Conservation (phyloP, 1,140 invertebrate species). For the Pseudoatta argentina region DNA sequence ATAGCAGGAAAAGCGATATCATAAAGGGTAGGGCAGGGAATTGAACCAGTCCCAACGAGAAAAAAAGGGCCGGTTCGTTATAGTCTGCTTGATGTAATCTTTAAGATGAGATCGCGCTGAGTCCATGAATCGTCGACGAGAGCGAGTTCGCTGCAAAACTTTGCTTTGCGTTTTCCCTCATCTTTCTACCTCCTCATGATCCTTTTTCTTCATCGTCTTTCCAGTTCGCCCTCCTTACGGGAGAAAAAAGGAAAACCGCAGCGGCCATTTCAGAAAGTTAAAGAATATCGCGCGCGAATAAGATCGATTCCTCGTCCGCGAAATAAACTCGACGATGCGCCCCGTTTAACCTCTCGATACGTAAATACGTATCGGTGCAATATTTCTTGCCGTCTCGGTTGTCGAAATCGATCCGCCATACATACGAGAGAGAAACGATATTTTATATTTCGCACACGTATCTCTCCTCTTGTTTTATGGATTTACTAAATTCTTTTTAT, state of each 20-base stretch:
- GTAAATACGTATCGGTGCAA: not conserved
- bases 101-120: slow-evolving; percentile 80
- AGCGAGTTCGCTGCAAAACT: slow-evolving; percentile 63
- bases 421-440: slow-evolving; percentile 20
- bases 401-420: slow-evolving; percentile 8
- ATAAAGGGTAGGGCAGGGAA: slow-evolving; percentile 74
- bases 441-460: slow-evolving; percentile 51
- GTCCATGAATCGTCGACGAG: slow-evolving; percentile 75
- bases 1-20: slow-evolving; percentile 70
- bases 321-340: slow-evolving; percentile 47
- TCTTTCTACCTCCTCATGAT: not conserved
- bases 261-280: slow-evolving; percentile 39
- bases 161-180: slow-evolving; percentile 26
- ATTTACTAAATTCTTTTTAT: slow-evolving; percentile 43
- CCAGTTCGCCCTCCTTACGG: not conserved
- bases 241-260: slow-evolving; percentile 20
- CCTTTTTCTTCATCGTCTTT: not conserved
- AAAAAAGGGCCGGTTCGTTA: slow-evolving; percentile 75
- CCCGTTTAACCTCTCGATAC: slow-evolving; percentile 38
- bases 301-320: slow-evolving; percentile 41
- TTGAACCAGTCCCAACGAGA: slow-evolving; percentile 71
- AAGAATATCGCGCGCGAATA: slow-evolving; percentile 23
- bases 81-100: slow-evolving; percentile 79
- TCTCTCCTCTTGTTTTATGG: slow-evolving; percentile 43
- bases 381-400: slow-evolving; percentile 14